Conservation (phyloP, 2,888 invertebrate species). For the Hybos culiciformis region DNA sequence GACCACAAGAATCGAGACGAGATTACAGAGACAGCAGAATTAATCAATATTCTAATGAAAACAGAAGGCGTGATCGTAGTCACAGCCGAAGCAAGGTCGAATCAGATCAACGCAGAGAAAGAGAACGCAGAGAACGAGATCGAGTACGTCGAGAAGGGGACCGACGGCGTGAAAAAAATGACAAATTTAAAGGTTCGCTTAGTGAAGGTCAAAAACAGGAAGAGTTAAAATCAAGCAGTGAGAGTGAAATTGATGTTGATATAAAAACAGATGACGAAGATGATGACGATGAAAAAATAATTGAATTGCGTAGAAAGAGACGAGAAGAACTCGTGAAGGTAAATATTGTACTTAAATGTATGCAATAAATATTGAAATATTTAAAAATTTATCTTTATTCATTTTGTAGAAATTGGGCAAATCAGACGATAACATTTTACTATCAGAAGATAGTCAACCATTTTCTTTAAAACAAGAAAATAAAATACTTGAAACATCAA, state of each 20-base stretch:
- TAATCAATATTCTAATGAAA: conserved; percentile 10
- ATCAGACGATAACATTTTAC: too few relatives aligned
- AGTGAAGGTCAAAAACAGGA: conserved; percentile 64
- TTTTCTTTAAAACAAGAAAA: not conserved
- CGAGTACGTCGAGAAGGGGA: conserved; percentile 22
- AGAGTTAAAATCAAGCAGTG: conserved; percentile 47
- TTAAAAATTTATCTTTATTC: too few relatives aligned
- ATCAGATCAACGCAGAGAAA: conserved; percentile 28
- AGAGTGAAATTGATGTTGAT: conserved; percentile 55
- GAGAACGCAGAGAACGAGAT: conserved; percentile 27
- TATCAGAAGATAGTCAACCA: not conserved
- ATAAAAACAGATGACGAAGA: conserved; percentile 78
- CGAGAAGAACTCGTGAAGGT: conserved; percentile 79
- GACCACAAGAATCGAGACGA: conserved; percentile 7
- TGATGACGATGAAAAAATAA: conserved; percentile 86
- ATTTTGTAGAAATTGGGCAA: too few relatives aligned
- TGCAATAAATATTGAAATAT: too few relatives aligned
- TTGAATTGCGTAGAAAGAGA: conserved; percentile 73
- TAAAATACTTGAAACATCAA: not conserved
- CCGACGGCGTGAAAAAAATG: conserved; percentile 30
- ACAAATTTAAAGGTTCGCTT: conserved; percentile 54
- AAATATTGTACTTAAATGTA: too few relatives aligned
- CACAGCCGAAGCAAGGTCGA: conserved; percentile 34
- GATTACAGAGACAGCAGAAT: conserved; percentile 11
- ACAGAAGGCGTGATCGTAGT: conserved; percentile 27